Percentiles rank a stretch among this genome's conserved stretches.
Evolutionary conservation across 1,140 invertebrate genomes (phyloP).

Genomic region (Drosophila micromelanica): DNA sequence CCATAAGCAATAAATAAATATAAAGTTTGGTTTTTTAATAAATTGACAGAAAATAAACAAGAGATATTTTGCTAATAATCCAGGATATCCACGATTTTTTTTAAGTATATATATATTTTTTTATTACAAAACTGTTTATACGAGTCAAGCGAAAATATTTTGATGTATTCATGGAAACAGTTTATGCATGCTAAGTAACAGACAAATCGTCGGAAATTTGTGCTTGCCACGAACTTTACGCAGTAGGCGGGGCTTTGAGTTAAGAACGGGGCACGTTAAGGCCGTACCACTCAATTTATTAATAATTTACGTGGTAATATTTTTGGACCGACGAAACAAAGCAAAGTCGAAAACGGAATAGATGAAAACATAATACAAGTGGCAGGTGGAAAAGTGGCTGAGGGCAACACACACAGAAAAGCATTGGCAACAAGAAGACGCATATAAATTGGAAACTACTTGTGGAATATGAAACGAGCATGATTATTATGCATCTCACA

Average conservation of each 20-base stretch:
- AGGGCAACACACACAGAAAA: not conserved
- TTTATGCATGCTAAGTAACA: slow-evolving; percentile 79
- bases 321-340: slow-evolving; percentile 54
- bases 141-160: slow-evolving; percentile 63
- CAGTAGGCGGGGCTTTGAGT: not conserved
- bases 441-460: slow-evolving; percentile 79
- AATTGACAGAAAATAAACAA: too few relatives aligned
- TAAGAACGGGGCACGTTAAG: slow-evolving; percentile 11
- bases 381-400: slow-evolving; percentile 40
- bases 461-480: slow-evolving; percentile 55
- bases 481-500: slow-evolving; percentile 80
- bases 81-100: not conserved
- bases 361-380: slow-evolving; percentile 23
- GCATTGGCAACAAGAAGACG: slow-evolving; percentile 30
- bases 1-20: too few relatives aligned
- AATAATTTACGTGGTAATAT: slow-evolving; percentile 83
- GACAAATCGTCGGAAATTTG: slow-evolving; percentile 62
- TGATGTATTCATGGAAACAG: slow-evolving; percentile 74
- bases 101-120: not conserved
- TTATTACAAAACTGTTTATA: slow-evolving; percentile 23
- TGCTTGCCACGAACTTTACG: slow-evolving; percentile 24
- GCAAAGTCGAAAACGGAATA: slow-evolving; percentile 33
- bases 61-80: too few relatives aligned
- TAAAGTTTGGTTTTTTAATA: too few relatives aligned
- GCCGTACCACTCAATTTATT: slow-evolving; percentile 66